A percentile compares a stretch with the other conserved stretches of the same genome.
These are phyloP conservation scores for Brevipalpus yothersi DNA, from an alignment of 1,140 invertebrate genomes.

Conservation along the genomic window DNA sequence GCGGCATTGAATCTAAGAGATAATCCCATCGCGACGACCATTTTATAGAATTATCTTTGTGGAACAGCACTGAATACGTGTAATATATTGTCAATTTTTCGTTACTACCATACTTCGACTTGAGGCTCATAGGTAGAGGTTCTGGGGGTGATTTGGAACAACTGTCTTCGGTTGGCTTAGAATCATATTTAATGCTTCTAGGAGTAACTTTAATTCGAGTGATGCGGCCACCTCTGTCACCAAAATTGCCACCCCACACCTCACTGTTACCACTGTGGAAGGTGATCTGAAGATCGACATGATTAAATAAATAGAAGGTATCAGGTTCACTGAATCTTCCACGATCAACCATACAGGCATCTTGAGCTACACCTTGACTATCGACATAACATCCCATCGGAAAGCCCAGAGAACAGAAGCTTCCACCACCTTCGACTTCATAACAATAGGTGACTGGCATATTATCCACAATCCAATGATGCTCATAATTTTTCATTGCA, in stretches of 20 bases:
- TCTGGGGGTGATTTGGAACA: slow-evolving; percentile 22
- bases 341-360: slow-evolving; percentile 31
- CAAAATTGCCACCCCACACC: slow-evolving; percentile 52
- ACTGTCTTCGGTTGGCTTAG: slow-evolving; percentile 24
- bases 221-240: slow-evolving; percentile 60
- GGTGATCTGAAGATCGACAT: slow-evolving; percentile 72
- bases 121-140: slow-evolving; percentile 36
- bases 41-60: slow-evolving; percentile 59
- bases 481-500: slow-evolving; percentile 89
- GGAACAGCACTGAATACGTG: slow-evolving; percentile 47
- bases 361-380: slow-evolving; percentile 28
- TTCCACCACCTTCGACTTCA: slow-evolving; percentile 39
- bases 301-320: slow-evolving; percentile 83
- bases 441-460: slow-evolving; percentile 91
- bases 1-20: slow-evolving; percentile 89
- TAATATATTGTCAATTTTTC: slow-evolving; percentile 45
- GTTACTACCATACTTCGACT: slow-evolving; percentile 23
- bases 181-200: slow-evolving; percentile 40
- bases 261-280: slow-evolving; percentile 66
- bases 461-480: slow-evolving; percentile 80
- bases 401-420: slow-evolving; percentile 77
- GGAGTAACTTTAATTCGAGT: slow-evolving; percentile 56
- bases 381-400: slow-evolving; percentile 84
- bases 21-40: slow-evolving; percentile 99
- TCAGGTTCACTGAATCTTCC: slow-evolving; percentile 31